These are phyloP conservation scores for Cheumatopsyche charites DNA, from an alignment of 1,140 invertebrate species.

Conservation along the genomic window DNA sequence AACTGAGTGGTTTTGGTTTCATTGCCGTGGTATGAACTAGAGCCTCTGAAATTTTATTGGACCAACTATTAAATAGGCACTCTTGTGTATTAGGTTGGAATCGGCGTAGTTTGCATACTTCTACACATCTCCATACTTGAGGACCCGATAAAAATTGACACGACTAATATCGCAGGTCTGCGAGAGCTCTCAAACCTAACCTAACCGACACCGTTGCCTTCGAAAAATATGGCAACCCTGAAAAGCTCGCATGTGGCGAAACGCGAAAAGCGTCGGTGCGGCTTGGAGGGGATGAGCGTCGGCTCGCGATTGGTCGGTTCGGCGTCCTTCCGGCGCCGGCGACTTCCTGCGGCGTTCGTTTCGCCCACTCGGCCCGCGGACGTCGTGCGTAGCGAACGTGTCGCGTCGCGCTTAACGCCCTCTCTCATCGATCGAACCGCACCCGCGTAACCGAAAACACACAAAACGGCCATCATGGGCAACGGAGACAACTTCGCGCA, in stretches of 20 bases:
- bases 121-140: no score
- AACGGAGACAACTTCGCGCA: slow-evolving; percentile 73
- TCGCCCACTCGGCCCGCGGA: slow-evolving; percentile 27
- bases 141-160: no score
- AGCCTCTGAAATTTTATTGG: no score
- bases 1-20: no score
- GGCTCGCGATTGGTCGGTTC: neutral
- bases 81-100: no score
- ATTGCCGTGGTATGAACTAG: no score
- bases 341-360: slow-evolving; percentile 17
- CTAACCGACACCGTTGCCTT: no score
- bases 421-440: neutral
- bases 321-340: slow-evolving; percentile 22
- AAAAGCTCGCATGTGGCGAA: neutral
- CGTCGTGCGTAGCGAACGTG: neutral
- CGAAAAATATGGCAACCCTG: no score
- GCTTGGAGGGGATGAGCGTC: neutral
- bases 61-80: no score
- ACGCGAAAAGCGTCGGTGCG: neutral
- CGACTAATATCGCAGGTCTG: no score
- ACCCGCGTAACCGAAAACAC: neutral
- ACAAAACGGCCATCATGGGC: slow-evolving; percentile 50
- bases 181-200: no score
- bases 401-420: neutral
- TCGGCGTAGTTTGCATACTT: no score